These are phyloP conservation scores for Misgurnus mizolepis DNA, from an alignment of 2,113 vertebrate genomes.

Conservation along the genomic window DNA sequence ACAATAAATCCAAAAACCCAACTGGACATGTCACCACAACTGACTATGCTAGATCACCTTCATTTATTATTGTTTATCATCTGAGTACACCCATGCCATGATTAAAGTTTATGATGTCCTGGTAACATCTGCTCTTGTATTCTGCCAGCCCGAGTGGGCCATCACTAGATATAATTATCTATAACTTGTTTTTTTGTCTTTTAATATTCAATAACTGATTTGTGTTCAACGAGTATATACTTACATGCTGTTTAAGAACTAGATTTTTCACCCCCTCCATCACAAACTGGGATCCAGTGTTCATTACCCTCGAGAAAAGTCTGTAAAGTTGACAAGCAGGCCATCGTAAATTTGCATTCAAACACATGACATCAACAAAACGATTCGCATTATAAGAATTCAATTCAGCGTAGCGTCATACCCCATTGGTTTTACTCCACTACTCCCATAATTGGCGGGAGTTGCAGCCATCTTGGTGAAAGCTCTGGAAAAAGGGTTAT, in stretches of 20 bases:
- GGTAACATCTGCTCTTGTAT: too few relatives aligned
- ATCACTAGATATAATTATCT: too few relatives aligned
- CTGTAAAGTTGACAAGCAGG: conserved; percentile 63
- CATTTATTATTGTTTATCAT: too few relatives aligned
- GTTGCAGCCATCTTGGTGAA: conserved; percentile 95
- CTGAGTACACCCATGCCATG: too few relatives aligned
- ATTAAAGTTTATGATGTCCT: too few relatives aligned
- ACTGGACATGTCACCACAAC: neutral
- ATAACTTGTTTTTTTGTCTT: too few relatives aligned
- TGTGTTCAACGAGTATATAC: conserved; percentile 54
- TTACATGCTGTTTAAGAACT: conserved; percentile 95
- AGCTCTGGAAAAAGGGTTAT: conserved; percentile 73
- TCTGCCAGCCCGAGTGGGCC: too few relatives aligned
- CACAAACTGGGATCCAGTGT: conserved; percentile 95
- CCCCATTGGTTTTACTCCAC: conserved; percentile 91
- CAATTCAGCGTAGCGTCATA: conserved; percentile 62
- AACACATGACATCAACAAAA: conserved; percentile 30
- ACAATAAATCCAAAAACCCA: neutral
- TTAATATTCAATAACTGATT: too few relatives aligned
- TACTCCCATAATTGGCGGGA: conserved; percentile 88
- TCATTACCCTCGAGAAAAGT: conserved; percentile 96
- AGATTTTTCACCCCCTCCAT: conserved; percentile 99
- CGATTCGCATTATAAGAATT: conserved; percentile 8
- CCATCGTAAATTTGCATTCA: neutral
- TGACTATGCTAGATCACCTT: too few relatives aligned